A percentile compares a stretch with the other conserved stretches of the same genome.
Conservation (phyloP, 2,113 vertebrate genomes). For the Nannobrachium achirus region DNA sequence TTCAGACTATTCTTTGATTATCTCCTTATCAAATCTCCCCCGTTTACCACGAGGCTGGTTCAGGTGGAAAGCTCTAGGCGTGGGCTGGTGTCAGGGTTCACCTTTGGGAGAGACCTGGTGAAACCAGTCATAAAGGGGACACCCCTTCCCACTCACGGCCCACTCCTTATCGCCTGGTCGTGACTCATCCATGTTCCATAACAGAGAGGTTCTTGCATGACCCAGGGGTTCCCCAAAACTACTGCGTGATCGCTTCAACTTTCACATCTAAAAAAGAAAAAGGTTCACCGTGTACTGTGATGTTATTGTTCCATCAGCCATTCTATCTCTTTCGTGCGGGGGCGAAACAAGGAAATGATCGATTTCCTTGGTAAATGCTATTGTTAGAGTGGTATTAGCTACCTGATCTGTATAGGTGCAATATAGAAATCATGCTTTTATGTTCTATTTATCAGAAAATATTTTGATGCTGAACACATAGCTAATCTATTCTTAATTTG, state of each 20-base stretch:
- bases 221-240: constrained; percentile 64
- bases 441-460: too few relatives aligned
- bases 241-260: constrained; percentile 40
- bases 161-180: constrained; percentile 34
- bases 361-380: too few relatives aligned
- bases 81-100: constrained; percentile 46
- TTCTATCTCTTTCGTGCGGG: neutral
- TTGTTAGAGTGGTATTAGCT: too few relatives aligned
- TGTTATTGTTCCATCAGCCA: constrained; percentile 59
- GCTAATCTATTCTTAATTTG: too few relatives aligned
- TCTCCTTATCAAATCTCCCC: constrained; percentile 37
- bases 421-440: too few relatives aligned
- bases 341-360: constrained; percentile 21
- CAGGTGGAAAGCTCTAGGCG: constrained; percentile 62
- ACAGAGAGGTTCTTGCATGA: constrained; percentile 18
- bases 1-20: constrained; percentile 44
- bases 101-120: constrained; percentile 73
- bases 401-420: too few relatives aligned
- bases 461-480: too few relatives aligned
- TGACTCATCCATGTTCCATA: constrained; percentile 63
- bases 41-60: constrained; percentile 48
- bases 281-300: constrained; percentile 30
- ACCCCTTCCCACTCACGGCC: constrained; percentile 65
- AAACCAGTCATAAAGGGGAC: constrained; percentile 75
- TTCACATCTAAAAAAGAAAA: constrained; percentile 47